phyloP scores from a whole-genome alignment of 2,888 invertebrate species.

The Amphipyra tragopoginis region DNA sequence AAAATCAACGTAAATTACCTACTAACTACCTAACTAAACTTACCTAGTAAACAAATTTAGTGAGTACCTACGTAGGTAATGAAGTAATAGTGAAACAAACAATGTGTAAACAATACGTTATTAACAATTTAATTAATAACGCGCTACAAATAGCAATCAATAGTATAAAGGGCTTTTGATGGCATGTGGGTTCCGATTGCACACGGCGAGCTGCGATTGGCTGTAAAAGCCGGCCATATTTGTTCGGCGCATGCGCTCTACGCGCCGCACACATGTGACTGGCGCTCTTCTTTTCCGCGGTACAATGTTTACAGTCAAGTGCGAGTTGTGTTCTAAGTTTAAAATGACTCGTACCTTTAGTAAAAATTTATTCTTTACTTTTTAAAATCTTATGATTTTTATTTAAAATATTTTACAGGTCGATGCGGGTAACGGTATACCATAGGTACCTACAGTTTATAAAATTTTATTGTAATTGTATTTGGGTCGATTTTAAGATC shows the following conservation, averaged over 20 bases:
- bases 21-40: constrained; percentile 15
- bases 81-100: constrained; percentile 29
- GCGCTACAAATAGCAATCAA: constrained; percentile 80
- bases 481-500: too few species aligned
- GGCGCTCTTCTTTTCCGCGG: constrained; percentile 63
- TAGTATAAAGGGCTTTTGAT: constrained; percentile 77
- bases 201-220: constrained; percentile 77
- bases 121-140: constrained; percentile 70
- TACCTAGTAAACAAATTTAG: constrained; percentile 16
- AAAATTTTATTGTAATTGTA: too few species aligned
- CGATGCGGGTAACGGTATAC: too few species aligned
- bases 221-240: constrained; percentile 83
- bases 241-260: constrained; percentile 84
- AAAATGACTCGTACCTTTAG: constrained; percentile 14
- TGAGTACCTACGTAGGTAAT: constrained; percentile 8
- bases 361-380: not conserved
- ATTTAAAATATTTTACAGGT: not conserved
- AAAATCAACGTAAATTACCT: constrained; percentile 20
- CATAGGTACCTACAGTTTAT: too few species aligned
- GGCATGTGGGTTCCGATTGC: constrained; percentile 74
- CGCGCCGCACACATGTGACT: constrained; percentile 77
- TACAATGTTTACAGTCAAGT: constrained; percentile 50
- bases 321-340: constrained; percentile 34
- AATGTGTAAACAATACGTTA: constrained; percentile 44
- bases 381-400: not conserved